These are phyloP conservation scores for Erebia palarica DNA, from an alignment of 2,888 invertebrate genomes.

Conservation along the genomic window DNA sequence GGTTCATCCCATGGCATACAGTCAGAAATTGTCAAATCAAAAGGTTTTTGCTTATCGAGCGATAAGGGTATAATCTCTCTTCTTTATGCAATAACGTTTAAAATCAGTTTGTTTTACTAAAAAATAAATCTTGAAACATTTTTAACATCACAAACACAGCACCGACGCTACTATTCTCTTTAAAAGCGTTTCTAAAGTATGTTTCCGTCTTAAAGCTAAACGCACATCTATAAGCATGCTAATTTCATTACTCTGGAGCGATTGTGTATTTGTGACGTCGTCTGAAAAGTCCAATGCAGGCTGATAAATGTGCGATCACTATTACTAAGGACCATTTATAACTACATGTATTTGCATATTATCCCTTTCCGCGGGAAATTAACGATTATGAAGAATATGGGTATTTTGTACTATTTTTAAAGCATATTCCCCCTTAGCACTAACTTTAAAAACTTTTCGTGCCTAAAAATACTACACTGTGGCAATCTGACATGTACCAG, in stretches of 20 bases:
- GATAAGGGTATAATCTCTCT: too few species aligned
- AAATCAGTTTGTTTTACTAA: too few species aligned
- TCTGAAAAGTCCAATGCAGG: not conserved
- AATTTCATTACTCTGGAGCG: not conserved
- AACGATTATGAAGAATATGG: constrained; percentile 3
- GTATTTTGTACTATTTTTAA: constrained; percentile 5
- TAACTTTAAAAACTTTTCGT: not conserved
- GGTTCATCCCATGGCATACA: too few species aligned
- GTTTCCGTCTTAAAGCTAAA: not conserved
- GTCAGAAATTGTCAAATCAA: too few species aligned
- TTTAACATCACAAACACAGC: too few species aligned
- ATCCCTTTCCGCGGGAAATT: constrained; percentile 4
- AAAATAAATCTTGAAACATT: too few species aligned
- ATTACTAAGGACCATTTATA: not conserved
- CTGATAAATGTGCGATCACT: not conserved
- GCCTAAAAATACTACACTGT: too few species aligned
- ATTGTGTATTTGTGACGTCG: too few species aligned
- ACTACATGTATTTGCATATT: not conserved
- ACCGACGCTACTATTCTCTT: too few species aligned
- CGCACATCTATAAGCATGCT: not conserved
- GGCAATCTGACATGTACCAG: too few species aligned
- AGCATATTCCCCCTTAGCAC: not conserved
- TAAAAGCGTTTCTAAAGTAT: not conserved
- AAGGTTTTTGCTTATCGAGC: too few species aligned
- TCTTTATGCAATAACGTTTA: too few species aligned